Base-by-base conservation (phyloP, 2,797 vertebrate species). In the Aplochiton taeniatus region DNA sequence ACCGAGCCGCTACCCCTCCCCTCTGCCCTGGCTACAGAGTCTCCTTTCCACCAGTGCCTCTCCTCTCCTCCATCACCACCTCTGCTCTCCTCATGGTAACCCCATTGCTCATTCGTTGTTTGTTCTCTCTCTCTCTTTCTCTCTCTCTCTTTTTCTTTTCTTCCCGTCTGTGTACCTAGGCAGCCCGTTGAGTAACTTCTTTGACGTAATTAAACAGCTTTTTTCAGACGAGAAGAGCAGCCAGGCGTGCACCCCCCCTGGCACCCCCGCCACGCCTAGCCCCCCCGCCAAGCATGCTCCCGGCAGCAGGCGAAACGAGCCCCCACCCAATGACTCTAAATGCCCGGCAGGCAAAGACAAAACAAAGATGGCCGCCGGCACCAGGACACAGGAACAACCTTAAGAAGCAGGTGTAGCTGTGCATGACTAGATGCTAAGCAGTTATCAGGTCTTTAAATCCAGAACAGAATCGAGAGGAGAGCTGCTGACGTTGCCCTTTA, bases 161-260 rank as follows among this genome's bases (percentile, higher is more conserved):
- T 90, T 94, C 90, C 94, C 92, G 88, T 95, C 92, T 96, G 91
- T 95, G 91, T 95, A 90, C 92, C 92, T 93, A 98, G 97, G 97
- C 95, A 97, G 96, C 95, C 96, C 97, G 93, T 95, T 99, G 95
- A 97, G 95, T 98, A 98, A 97, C 97, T 98, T 99, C 97, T 98
- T 99, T 98, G 97, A 98, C 95, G 96, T 99, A 96, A 98, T 99
- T 96, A 98, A 98, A 97, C 97, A 98, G 95, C 97, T 99, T 95
- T 99, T 99, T 98, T 97, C 97, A 98, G 97, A 98, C 95, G 97
- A 99, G 94, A 98, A 98, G 95, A 97, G 95, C 77, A 86, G 94
- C 94, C 95, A 96, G 92, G 93, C 93, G 83, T 93, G 95, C 89
- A 94, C 92, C 78, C 87, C 94, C 90, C 94, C 95, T 70, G 94